These are phyloP conservation scores for Andrena praecox DNA, from an alignment of 2,888 invertebrate genomes.

Conservation along the genomic window DNA sequence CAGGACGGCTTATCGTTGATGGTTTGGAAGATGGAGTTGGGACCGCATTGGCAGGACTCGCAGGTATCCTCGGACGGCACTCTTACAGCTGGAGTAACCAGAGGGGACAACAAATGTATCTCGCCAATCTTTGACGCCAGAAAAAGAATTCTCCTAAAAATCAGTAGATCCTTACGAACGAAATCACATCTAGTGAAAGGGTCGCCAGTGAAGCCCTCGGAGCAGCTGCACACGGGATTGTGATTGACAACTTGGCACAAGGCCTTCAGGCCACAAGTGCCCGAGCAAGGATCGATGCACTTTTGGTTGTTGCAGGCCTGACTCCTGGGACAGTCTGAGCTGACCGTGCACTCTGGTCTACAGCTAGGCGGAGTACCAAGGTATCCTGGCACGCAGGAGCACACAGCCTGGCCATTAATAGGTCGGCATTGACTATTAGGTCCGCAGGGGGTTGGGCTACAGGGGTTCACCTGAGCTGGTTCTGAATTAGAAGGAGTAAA, in stretches of 20 bases:
- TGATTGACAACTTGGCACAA: slow-evolving; percentile 90
- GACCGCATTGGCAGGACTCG: slow-evolving; percentile 88
- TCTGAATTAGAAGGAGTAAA: slow-evolving; percentile 16
- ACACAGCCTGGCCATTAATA: slow-evolving; percentile 88
- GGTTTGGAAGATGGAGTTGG: slow-evolving; percentile 90
- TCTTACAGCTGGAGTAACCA: slow-evolving; percentile 85
- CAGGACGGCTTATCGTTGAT: slow-evolving; percentile 88
- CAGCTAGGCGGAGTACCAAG: slow-evolving; percentile 90
- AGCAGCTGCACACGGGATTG: slow-evolving; percentile 88
- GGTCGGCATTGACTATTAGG: slow-evolving; percentile 91
- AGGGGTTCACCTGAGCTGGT: slow-evolving; percentile 85
- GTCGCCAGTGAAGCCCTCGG: slow-evolving; percentile 90
- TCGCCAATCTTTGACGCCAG: background rate
- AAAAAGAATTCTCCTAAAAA: background rate
- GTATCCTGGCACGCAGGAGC: slow-evolving; percentile 91
- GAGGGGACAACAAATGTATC: background rate
- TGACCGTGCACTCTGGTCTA: slow-evolving; percentile 93
- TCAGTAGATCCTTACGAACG: slow-evolving; percentile 22
- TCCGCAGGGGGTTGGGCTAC: slow-evolving; percentile 91
- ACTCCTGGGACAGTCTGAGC: slow-evolving; percentile 91
- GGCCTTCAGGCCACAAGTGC: slow-evolving; percentile 92
- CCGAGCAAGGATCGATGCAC: slow-evolving; percentile 92
- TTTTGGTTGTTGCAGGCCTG: slow-evolving; percentile 92
- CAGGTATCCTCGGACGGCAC: slow-evolving; percentile 73
- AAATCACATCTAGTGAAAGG: slow-evolving; percentile 89